These are phyloP conservation scores for Bos taurus DNA, from an alignment of 2,113 vertebrate species.

Conservation along the genomic window ARS-UCD2.0 NC_037333.1:101061001-101061500, in stretches of 20 bases:
- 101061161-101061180: background rate
- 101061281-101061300: background rate
- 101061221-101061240: background rate
- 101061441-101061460: background rate
- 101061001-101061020: background rate
- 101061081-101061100: background rate
- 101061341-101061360: background rate
- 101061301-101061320: background rate
- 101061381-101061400: background rate
- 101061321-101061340: background rate
- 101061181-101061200: background rate
- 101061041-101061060: background rate
- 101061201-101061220: background rate
- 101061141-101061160: background rate
- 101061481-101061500: background rate
- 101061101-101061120: background rate
- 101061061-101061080: background rate
- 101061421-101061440: constrained; percentile 30
- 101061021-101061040: background rate
- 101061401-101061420: background rate
- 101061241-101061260: background rate
- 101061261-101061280: background rate
- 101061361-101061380: background rate
- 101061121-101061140: background rate
- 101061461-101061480: background rate